Base-by-base conservation (phyloP, 2,113 vertebrate species). In the Bujurquina vittata region DNA sequence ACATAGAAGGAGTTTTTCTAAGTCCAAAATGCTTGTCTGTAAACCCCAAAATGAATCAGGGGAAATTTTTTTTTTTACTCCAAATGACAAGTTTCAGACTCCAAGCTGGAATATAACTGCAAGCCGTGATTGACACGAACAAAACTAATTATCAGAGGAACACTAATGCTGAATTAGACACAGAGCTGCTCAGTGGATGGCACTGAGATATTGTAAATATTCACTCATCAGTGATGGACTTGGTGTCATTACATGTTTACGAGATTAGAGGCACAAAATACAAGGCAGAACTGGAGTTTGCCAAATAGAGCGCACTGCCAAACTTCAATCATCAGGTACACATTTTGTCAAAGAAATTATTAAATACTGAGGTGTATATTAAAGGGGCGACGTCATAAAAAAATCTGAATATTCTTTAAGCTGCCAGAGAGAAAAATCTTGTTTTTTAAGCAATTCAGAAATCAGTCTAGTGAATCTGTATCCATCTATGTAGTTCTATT, bases 321-420 rank as follows among this genome's bases (percentile, higher is more conserved):
- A 75, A 77, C 46, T 43, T 60, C 57, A 86, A 72, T 77, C 83
- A 79, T 77, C 80, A 91, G 72, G 75, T 82, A 18, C 15, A 61
- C 3, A n/a, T 80, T 69, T 56, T 14, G 78, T 54, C 18, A 49
- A 20, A 57, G 7, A 57, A 23, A 57, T 22, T 0, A 75, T 20
- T 31, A 18, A 23, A 77, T 7, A 35, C 10, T 60, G 5, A 59
- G 7, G 35, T 72, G n/a, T 15, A 17, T 23, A 54, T 62, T 46
- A 4, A 26, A 26, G n/a, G 29, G 0, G 23, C 11, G 26, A 57
- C 1, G 69, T 35, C 7, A 60, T 54, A 72, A 29, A 26, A 26
- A 33, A 72, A 54, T 17, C 14, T 46, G n/a, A 72, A 54, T 72
- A 54, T 72, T 18, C 14, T n/a, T 8, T 20, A 52, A 52, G 65